Conservation (phyloP, 1,140 invertebrate species). For the Calosoma granatense region DNA sequence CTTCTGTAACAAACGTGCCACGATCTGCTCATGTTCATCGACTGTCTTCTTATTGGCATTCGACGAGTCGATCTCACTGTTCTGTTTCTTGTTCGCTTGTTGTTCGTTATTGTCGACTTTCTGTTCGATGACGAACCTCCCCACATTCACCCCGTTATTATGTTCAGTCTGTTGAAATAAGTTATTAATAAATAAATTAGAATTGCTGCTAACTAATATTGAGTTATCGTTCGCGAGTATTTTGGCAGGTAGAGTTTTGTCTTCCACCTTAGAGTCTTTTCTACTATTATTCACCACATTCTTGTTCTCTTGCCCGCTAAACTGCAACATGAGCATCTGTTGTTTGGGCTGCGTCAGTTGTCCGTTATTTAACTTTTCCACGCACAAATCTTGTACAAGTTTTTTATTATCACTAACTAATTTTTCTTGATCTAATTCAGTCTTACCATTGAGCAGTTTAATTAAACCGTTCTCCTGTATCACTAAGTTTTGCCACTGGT, state of each 20-base stretch:
- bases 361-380: constrained; percentile 34
- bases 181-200: constrained; percentile 9
- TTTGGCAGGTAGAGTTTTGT: constrained; percentile 39
- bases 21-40: constrained; percentile 29
- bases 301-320: constrained; percentile 41
- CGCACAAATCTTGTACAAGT: constrained; percentile 33
- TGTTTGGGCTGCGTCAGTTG: neutral
- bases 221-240: constrained; percentile 13
- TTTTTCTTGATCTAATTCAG: constrained; percentile 2
- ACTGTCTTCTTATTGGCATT: neutral
- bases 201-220: constrained; percentile 1
- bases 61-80: neutral
- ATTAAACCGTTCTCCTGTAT: constrained; percentile 15
- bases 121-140: neutral
- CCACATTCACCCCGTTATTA: neutral
- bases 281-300: constrained; percentile 37
- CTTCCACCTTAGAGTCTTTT: constrained; percentile 36
- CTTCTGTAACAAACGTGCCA: constrained; percentile 29
- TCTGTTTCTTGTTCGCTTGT: neutral
- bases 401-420: constrained; percentile 27
- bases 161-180: constrained; percentile 4
- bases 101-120: constrained; percentile 3
- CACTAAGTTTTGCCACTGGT: constrained; percentile 16
- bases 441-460: constrained; percentile 15
- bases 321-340: constrained; percentile 21